A percentile compares a stretch with the other conserved stretches of the same genome.
Conservation (phyloP, 2,888 invertebrate genomes). For the Mayetiola destructor region DNA sequence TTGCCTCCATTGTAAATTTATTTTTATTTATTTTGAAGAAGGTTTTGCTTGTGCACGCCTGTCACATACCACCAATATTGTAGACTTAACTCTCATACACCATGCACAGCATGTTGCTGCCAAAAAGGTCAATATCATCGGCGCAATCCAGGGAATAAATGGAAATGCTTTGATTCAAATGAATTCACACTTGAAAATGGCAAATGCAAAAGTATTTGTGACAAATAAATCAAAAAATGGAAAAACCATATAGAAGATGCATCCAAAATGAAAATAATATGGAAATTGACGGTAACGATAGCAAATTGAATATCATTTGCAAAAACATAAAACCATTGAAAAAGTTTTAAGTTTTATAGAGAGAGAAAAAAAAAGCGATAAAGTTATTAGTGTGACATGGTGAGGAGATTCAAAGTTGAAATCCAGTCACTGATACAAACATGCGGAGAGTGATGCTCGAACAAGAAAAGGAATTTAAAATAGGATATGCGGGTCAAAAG, state of each 20-base stretch:
- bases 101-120: neutral
- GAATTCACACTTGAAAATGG: too few relatives aligned
- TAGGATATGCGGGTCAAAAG: too few relatives aligned
- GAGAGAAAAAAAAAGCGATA: too few relatives aligned
- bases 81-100: too few relatives aligned
- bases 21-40: neutral
- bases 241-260: neutral
- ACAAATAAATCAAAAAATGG: constrained; percentile 4
- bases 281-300: neutral
- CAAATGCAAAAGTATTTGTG: neutral
- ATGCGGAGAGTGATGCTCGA: too few relatives aligned
- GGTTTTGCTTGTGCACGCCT: neutral
- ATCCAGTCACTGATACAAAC: too few relatives aligned
- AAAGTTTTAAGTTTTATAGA: too few relatives aligned
- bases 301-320: neutral
- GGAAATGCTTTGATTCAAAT: neutral
- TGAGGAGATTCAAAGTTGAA: too few relatives aligned
- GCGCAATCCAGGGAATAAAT: neutral
- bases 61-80: too few relatives aligned
- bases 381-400: constrained; percentile 3
- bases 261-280: neutral
- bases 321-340: neutral
- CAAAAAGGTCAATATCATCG: constrained; percentile 6
- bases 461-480: too few relatives aligned
- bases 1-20: neutral